A percentile compares a stretch with the other conserved stretches of the same genome.
phyloP scores from a whole-genome alignment of 2,797 vertebrate genomes.

The Sparidentex hasta region DNA sequence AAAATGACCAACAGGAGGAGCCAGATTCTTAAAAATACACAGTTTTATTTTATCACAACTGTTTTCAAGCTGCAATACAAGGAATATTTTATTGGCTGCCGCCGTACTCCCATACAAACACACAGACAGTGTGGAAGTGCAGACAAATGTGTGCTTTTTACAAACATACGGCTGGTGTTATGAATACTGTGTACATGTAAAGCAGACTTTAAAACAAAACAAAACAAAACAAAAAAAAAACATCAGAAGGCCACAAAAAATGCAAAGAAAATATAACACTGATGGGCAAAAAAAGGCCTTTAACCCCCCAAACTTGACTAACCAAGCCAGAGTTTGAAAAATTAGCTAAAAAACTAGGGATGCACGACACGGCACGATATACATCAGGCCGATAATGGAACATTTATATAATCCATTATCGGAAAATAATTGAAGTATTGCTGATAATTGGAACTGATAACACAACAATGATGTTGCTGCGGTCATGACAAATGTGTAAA shows the following conservation, averaged over 20 bases:
- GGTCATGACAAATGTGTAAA: too few species aligned
- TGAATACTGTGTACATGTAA: slow-evolving; percentile 44
- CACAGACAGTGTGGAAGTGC: neutral
- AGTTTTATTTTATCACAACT: slow-evolving; percentile 46
- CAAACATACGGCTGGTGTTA: slow-evolving; percentile 27
- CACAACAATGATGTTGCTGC: too few species aligned
- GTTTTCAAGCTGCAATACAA: slow-evolving; percentile 22
- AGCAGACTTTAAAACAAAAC: slow-evolving; percentile 21
- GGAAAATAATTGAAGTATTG: too few species aligned
- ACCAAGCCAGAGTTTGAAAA: slow-evolving; percentile 5
- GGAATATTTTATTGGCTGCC: slow-evolving; percentile 36
- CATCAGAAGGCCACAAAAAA: slow-evolving; percentile 37
- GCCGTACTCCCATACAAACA: neutral
- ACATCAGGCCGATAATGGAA: too few species aligned
- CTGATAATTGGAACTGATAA: too few species aligned
- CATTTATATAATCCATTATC: too few species aligned
- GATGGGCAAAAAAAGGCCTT: neutral
- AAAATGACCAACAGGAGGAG: slow-evolving; percentile 63
- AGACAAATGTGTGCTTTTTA: slow-evolving; percentile 39
- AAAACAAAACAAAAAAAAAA: slow-evolving; percentile 25
- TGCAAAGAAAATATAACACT: slow-evolving; percentile 23
- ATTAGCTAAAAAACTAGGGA: neutral
- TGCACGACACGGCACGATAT: too few species aligned
- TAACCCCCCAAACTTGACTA: neutral
- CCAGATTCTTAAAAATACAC: slow-evolving; percentile 70